phyloP scores from a whole-genome alignment of 1,140 invertebrate species.

The Camponotus pennsylvanicus region DNA sequence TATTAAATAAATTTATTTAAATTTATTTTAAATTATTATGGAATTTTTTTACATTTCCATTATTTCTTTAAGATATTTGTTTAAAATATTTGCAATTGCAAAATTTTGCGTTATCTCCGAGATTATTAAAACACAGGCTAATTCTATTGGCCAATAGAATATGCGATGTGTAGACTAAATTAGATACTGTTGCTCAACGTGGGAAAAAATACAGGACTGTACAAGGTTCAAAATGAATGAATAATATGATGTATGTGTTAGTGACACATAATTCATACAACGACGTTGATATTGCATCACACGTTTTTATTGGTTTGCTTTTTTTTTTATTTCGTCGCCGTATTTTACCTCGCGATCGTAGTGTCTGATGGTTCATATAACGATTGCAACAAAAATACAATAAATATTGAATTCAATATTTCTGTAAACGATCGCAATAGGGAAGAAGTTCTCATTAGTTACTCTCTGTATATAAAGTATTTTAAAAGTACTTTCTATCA shows the following conservation, averaged over 20 bases:
- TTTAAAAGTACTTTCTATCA: constrained; percentile 18
- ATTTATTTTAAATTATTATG: constrained; percentile 14
- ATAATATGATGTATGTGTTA: constrained; percentile 20
- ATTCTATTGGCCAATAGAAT: constrained; percentile 4
- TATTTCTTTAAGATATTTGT: not conserved
- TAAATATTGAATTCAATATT: constrained; percentile 51
- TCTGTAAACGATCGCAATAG: constrained; percentile 23
- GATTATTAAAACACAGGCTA: not conserved
- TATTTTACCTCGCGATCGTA: constrained; percentile 42
- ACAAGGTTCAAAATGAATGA: constrained; percentile 20
- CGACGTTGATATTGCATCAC: constrained; percentile 44
- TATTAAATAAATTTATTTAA: not conserved
- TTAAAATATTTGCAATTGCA: not conserved
- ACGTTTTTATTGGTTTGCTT: constrained; percentile 49
- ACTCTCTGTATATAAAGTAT: not conserved
- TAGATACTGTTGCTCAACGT: constrained; percentile 6
- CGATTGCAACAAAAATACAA: constrained; percentile 50
- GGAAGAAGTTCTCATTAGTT: constrained; percentile 19
- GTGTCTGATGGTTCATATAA: constrained; percentile 39
- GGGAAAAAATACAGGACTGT: constrained; percentile 11
- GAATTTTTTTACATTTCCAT: not conserved
- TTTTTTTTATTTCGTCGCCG: constrained; percentile 21
- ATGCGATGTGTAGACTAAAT: not conserved
- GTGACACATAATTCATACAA: constrained; percentile 48
- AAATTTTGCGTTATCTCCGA: too few relatives aligned